phyloP scores from a whole-genome alignment of 2,888 invertebrate species.

The Pristionchus fissidentatus region DNA sequence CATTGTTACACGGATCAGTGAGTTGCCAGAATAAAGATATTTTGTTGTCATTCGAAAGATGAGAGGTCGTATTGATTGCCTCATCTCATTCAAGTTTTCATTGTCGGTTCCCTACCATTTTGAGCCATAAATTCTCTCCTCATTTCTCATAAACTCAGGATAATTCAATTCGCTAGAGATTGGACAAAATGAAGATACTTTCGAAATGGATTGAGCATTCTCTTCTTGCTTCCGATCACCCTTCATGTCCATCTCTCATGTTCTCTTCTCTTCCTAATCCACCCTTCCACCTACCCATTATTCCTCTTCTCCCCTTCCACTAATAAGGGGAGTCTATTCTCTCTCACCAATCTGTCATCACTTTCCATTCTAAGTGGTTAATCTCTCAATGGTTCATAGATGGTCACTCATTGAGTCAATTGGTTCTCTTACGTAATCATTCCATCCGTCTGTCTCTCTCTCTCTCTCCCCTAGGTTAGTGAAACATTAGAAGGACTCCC shows the following conservation, averaged over 20 bases:
- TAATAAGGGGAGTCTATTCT: neutral
- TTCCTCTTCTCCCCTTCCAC: neutral
- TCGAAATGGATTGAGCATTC: neutral
- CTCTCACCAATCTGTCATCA: neutral
- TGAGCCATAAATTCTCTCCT: neutral
- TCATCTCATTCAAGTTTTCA: too few relatives aligned
- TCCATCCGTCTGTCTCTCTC: too few relatives aligned
- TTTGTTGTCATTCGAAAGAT: too few relatives aligned
- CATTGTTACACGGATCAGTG: conserved; percentile 22
- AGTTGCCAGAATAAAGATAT: conserved; percentile 33
- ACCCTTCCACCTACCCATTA: neutral
- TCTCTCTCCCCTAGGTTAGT: too few relatives aligned
- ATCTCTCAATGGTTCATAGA: too few relatives aligned
- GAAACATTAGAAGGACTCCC: too few relatives aligned
- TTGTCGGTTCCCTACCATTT: too few relatives aligned
- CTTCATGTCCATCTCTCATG: neutral
- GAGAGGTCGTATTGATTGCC: too few relatives aligned
- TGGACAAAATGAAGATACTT: neutral
- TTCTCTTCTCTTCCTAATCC: neutral
- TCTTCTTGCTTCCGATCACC: neutral
- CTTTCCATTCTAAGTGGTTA: conserved; percentile 6
- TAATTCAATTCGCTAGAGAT: neutral
- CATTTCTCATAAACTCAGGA: neutral
- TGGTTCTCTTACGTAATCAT: neutral
- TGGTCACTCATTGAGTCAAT: too few relatives aligned